Evolutionary conservation across 2,888 invertebrate species (phyloP).

Genomic region (Blastobasis lacticolella): DNA sequence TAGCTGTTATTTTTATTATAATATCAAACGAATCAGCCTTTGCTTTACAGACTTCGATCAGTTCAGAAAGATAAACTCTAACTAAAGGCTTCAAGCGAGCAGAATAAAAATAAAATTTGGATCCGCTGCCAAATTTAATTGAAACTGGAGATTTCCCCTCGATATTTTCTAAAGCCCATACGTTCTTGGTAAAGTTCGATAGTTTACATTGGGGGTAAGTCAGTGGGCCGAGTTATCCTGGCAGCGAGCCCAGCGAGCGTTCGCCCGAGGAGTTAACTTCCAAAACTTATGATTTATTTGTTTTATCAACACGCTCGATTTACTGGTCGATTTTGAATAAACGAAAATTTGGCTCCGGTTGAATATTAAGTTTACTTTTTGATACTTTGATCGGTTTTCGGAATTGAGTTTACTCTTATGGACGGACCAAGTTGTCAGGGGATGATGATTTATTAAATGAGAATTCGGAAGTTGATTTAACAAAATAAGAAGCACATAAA

Average conservation of each 20-base stretch:
- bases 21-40: no score
- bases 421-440: not conserved
- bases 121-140: not conserved
- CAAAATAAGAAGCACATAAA: no score
- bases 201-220: constrained; percentile 11
- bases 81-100: no score
- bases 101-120: no score
- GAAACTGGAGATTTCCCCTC: constrained; percentile 8
- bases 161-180: constrained; percentile 12
- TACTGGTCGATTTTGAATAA: constrained; percentile 12
- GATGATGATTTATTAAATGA: not conserved
- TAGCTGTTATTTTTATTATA: no score
- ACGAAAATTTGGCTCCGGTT: not conserved
- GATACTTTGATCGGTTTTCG: not conserved
- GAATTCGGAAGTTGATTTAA: not conserved
- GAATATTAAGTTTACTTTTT: not conserved
- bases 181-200: constrained; percentile 12
- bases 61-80: no score
- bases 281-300: constrained; percentile 15
- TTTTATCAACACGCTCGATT: constrained; percentile 16
- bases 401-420: not conserved
- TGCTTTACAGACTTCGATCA: no score
- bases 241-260: constrained; percentile 12
- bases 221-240: constrained; percentile 7
- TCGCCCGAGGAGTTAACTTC: constrained; percentile 14